Percentiles rank a stretch among this genome's conserved stretches.
phyloP scores from a whole-genome alignment of 2,888 invertebrate species.

The Chrysodeixis includens region DNA sequence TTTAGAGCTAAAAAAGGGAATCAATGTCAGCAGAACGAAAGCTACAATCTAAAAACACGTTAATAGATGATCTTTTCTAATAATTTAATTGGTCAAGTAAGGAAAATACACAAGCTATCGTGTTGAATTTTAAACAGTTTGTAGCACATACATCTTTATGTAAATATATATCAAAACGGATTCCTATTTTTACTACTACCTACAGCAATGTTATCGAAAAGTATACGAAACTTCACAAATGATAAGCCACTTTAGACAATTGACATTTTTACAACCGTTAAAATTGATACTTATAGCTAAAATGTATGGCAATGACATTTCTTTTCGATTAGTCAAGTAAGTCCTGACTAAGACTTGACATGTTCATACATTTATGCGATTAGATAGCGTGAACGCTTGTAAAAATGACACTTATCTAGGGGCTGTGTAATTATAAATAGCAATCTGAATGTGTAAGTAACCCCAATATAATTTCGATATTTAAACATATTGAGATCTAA shows the following conservation, averaged over 20 bases:
- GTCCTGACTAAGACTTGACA: too few species aligned
- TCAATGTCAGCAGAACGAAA: not conserved
- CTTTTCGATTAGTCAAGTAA: too few species aligned
- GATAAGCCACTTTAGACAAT: not conserved
- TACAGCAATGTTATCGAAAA: not conserved
- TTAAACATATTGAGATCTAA: slow-evolving; percentile 44
- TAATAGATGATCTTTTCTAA: not conserved
- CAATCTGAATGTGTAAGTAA: not conserved
- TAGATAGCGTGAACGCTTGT: too few species aligned
- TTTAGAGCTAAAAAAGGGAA: not conserved
- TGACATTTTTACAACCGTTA: not conserved
- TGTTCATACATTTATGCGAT: too few species aligned
- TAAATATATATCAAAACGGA: slow-evolving; percentile 1
- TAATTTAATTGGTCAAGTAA: not conserved
- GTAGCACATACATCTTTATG: not conserved
- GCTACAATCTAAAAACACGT: not conserved
- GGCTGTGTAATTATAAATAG: not conserved
- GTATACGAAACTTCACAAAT: slow-evolving; percentile 10
- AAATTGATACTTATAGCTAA: too few species aligned
- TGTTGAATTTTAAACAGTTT: slow-evolving; percentile 2
- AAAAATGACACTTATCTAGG: too few species aligned
- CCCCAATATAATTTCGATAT: slow-evolving; percentile 36
- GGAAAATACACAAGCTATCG: slow-evolving; percentile 19
- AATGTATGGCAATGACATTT: too few species aligned
- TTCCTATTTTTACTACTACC: slow-evolving; percentile 3